Evolutionary conservation across 2,888 invertebrate species (phyloP).

Genomic region (Megaustenia siamemsis): DNA sequence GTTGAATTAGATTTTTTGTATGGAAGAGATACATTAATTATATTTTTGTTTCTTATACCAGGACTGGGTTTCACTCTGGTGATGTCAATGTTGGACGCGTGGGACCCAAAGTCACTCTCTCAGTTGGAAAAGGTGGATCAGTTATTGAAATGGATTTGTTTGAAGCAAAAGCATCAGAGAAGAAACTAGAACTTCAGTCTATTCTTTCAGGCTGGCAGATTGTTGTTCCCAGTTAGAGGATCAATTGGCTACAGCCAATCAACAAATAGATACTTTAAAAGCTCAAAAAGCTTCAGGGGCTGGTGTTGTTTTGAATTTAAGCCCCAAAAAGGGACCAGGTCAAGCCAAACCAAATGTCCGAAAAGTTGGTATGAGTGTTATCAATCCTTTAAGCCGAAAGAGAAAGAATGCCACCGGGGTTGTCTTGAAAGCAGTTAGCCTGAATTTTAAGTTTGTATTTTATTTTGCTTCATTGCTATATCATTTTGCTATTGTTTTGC

Average conservation of each 20-base stretch:
- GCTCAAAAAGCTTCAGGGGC: conserved; percentile 61
- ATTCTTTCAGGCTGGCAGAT: conserved; percentile 73
- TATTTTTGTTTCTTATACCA: conserved; percentile 54
- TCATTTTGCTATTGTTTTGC: too few species aligned
- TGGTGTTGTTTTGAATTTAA: conserved; percentile 62
- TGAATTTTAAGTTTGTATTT: not conserved
- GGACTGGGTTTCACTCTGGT: conserved; percentile 69
- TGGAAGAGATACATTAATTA: too few species aligned
- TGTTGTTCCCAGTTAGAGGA: conserved; percentile 63
- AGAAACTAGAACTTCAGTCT: conserved; percentile 71
- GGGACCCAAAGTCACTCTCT: conserved; percentile 70
- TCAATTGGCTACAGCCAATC: conserved; percentile 68
- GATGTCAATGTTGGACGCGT: conserved; percentile 67
- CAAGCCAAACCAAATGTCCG: conserved; percentile 68
- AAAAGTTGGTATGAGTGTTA: conserved; percentile 76
- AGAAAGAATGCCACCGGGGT: conserved; percentile 76
- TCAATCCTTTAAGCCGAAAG: conserved; percentile 76
- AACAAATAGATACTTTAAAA: conserved; percentile 68
- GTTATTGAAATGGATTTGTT: conserved; percentile 69
- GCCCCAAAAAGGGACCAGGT: conserved; percentile 66
- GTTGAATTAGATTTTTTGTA: too few species aligned
- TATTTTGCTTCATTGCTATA: too few species aligned
- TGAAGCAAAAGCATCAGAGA: conserved; percentile 75
- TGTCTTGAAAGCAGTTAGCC: conserved; percentile 63
- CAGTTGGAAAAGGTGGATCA: conserved; percentile 69